A percentile compares a stretch with the other conserved stretches of the same genome.
phyloP scores from a whole-genome alignment of 1,140 invertebrate genomes.

The Hyles vespertilio region DNA sequence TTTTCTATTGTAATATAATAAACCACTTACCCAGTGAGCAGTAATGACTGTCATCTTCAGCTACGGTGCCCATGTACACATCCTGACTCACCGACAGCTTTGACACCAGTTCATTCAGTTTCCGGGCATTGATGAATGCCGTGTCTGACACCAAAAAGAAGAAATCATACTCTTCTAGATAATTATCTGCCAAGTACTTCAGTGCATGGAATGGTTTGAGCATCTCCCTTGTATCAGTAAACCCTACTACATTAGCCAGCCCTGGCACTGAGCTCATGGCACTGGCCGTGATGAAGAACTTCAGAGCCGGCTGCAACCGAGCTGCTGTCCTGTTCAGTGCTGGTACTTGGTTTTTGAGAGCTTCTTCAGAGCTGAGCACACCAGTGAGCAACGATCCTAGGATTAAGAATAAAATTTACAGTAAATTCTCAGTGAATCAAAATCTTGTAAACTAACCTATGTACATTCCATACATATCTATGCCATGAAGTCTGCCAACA shows the following conservation, averaged over 20 bases:
- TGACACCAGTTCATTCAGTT: conserved; percentile 81
- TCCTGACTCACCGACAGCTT: conserved; percentile 89
- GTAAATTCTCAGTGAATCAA: neutral
- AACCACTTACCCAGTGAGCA: conserved; percentile 79
- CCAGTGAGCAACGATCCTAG: conserved; percentile 87
- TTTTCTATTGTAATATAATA: too few species aligned
- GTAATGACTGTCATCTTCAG: conserved; percentile 74
- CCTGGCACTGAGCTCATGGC: conserved; percentile 79
- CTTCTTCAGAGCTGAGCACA: conserved; percentile 84
- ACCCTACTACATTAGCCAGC: conserved; percentile 86
- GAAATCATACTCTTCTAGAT: conserved; percentile 92
- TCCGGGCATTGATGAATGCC: conserved; percentile 86
- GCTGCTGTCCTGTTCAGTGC: conserved; percentile 88
- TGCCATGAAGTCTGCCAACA: too few species aligned
- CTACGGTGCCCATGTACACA: conserved; percentile 83
- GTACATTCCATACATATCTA: too few species aligned
- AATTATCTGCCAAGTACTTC: conserved; percentile 93
- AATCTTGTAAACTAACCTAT: too few species aligned
- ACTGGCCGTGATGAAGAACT: conserved; percentile 83
- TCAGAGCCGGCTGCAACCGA: conserved; percentile 88
- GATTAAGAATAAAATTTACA: conserved; percentile 1
- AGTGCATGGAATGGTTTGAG: conserved; percentile 89
- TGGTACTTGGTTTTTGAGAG: conserved; percentile 82
- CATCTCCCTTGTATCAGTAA: conserved; percentile 85
- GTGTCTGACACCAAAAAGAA: conserved; percentile 91